Conservation (phyloP, 2,113 vertebrate species). For the Mandrillus leucophaeus region DNA sequence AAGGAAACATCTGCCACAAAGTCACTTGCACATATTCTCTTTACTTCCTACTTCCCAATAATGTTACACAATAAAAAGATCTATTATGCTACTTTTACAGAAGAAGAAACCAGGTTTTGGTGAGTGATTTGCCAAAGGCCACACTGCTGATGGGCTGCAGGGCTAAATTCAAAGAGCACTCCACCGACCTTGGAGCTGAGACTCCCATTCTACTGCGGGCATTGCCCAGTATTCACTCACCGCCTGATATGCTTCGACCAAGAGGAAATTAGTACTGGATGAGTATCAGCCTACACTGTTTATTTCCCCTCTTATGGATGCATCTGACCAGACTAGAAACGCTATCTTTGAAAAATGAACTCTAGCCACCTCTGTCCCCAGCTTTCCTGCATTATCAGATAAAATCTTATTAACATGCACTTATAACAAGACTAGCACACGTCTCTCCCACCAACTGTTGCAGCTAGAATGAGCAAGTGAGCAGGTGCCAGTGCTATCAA, state of each 20-base stretch:
- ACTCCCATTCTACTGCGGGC: accelerated
- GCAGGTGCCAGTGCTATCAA: constrained; percentile 61
- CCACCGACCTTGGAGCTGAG: accelerated
- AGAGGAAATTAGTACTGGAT: background rate
- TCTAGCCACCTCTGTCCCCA: constrained; percentile 61
- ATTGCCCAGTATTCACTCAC: accelerated
- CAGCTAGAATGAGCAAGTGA: constrained; percentile 53
- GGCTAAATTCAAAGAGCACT: background rate
- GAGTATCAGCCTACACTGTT: background rate
- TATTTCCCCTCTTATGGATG: background rate
- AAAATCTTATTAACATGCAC: constrained; percentile 62
- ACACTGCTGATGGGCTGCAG: accelerated
- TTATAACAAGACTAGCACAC: constrained; percentile 39
- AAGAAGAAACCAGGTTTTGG: background rate
- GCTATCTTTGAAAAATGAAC: constrained; percentile 59
- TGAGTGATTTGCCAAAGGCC: background rate
- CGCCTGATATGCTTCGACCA: background rate
- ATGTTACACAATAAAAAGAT: background rate
- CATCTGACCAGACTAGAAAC: constrained; percentile 48
- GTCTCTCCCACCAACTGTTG: constrained; percentile 57
- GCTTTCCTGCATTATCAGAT: constrained; percentile 56
- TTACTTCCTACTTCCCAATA: too few species aligned
- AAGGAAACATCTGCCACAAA: background rate
- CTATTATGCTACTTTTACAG: background rate
- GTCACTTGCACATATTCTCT: accelerated